Base-by-base conservation (phyloP, 2,113 vertebrate species). In the Tringa solitaria region DNA sequence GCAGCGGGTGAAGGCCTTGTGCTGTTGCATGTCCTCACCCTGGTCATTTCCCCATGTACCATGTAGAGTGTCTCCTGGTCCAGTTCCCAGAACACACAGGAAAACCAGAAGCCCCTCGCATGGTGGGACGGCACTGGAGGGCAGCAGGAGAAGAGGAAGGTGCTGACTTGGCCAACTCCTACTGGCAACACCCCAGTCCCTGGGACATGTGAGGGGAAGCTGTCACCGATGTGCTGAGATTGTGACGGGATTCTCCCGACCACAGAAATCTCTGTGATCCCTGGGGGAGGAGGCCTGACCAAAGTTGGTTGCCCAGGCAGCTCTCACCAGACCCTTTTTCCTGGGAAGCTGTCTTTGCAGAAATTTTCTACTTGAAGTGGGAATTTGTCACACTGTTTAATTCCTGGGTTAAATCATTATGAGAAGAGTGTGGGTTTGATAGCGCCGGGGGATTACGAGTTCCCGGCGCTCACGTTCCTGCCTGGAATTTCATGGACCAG, bases 391-490 rank as follows among this genome's bases (percentile, higher is more conserved):
- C 19, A 5, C 10, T 16, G 2, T 64, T 33, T 57, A 39, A 11
- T 37, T 57, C 8, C n/a, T 30, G 19, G 45, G 9, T 32, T n/a
- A 30, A 77, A 54, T 28, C 3, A 0, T 46, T 26, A 37, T 64
- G 61, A 54, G 68, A 33, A 51, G 15, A 48, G 9, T 10, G 30
- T 1, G 10, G 24, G 10, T 27, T 79, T 0, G 0, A 14, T 9
- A 22, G 46, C 6, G 24, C 16, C 0, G 1, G 17, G 26, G 26
- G 8, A 27, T 48, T 35, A 48, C 0, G 2, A 50, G 35, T 50
- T 65, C 45, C 18, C 6, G 0, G 18, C 3, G 1, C 16, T 77
- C 13, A 1, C 3, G 10, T 46, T 64, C 4, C 1, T 53, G 46
- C n/a, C 39, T 10, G 23, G 30, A 50, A 28, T 24, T 50, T 64